phyloP scores from a whole-genome alignment of 2,113 vertebrate species.

The Regulus satrapa region DNA sequence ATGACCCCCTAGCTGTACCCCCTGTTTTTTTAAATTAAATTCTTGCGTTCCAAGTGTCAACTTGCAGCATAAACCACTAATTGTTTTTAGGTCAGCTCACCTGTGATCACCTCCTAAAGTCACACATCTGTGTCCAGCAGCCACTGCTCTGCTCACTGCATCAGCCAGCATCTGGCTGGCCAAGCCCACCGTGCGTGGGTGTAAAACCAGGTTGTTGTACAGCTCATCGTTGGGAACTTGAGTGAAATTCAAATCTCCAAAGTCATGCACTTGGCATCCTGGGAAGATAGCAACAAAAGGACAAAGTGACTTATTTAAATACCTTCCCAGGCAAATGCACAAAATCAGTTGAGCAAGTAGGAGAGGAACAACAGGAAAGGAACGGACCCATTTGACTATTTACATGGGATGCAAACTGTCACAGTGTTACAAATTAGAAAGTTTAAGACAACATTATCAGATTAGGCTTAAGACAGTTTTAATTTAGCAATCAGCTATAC shows the following conservation, averaged over 20 bases:
- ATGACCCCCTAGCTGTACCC: accelerated
- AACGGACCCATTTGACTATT: not conserved
- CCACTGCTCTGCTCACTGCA: conserved; percentile 83
- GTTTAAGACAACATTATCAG: not conserved
- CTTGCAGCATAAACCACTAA: not conserved
- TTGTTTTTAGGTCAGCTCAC: conserved; percentile 60
- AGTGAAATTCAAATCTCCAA: conserved; percentile 89
- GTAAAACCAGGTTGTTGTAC: conserved; percentile 84
- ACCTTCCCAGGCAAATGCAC: not conserved
- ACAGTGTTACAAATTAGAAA: not conserved
- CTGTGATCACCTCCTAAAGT: conserved; percentile 97
- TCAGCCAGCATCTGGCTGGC: conserved; percentile 85
- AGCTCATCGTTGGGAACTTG: conserved; percentile 86
- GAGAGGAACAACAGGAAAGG: not conserved
- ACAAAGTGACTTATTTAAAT: not conserved
- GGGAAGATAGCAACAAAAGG: not conserved
- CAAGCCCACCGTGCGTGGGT: conserved; percentile 88
- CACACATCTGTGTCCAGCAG: conserved; percentile 85
- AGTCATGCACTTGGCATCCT: conserved; percentile 90
- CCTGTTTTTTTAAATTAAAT: not conserved
- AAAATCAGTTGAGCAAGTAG: not conserved
- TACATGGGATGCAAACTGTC: not conserved
- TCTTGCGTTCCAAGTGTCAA: not conserved
- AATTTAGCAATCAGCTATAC: not conserved
- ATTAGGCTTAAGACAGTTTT: not conserved